These are phyloP conservation scores for Polymixis flavicincta DNA, from an alignment of 2,888 invertebrate genomes.

Conservation along the genomic window DNA sequence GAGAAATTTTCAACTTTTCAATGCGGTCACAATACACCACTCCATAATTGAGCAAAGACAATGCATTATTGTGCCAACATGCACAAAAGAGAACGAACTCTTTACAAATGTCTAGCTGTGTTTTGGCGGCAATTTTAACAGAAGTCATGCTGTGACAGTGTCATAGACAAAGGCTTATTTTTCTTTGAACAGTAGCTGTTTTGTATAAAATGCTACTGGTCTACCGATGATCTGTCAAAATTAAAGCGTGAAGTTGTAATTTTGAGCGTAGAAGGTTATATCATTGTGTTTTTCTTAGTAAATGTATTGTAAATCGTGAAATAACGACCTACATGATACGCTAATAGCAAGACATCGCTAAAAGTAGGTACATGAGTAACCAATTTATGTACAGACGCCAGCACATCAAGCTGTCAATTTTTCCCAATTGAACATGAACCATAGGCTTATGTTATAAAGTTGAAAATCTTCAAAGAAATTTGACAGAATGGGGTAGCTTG, in stretches of 20 bases:
- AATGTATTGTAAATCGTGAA: slow-evolving; percentile 26
- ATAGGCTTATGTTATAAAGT: too few relatives aligned
- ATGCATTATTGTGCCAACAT: slow-evolving; percentile 80
- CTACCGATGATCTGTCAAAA: slow-evolving; percentile 78
- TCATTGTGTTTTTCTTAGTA: slow-evolving; percentile 37
- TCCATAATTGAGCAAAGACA: slow-evolving; percentile 89
- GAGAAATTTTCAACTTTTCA: slow-evolving; percentile 82
- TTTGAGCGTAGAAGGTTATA: slow-evolving; percentile 25
- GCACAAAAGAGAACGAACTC: slow-evolving; percentile 73
- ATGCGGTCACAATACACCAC: slow-evolving; percentile 81
- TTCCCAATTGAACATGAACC: too few relatives aligned
- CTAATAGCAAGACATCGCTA: slow-evolving; percentile 14
- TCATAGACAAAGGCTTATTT: slow-evolving; percentile 71
- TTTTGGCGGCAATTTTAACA: slow-evolving; percentile 85
- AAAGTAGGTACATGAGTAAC: slow-evolving; percentile 25
- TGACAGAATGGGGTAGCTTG: too few relatives aligned
- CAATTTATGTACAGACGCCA: slow-evolving; percentile 31
- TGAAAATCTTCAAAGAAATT: too few relatives aligned
- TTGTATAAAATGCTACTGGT: slow-evolving; percentile 84
- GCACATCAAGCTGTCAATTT: too few relatives aligned
- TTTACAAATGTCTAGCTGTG: slow-evolving; percentile 69
- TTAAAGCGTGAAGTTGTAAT: slow-evolving; percentile 78
- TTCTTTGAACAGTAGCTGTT: slow-evolving; percentile 70
- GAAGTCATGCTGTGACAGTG: slow-evolving; percentile 82
- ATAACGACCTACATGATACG: slow-evolving; percentile 28